Evolutionary conservation across 2,888 invertebrate genomes (phyloP).

Genomic region (Homarus gammarus): DNA sequence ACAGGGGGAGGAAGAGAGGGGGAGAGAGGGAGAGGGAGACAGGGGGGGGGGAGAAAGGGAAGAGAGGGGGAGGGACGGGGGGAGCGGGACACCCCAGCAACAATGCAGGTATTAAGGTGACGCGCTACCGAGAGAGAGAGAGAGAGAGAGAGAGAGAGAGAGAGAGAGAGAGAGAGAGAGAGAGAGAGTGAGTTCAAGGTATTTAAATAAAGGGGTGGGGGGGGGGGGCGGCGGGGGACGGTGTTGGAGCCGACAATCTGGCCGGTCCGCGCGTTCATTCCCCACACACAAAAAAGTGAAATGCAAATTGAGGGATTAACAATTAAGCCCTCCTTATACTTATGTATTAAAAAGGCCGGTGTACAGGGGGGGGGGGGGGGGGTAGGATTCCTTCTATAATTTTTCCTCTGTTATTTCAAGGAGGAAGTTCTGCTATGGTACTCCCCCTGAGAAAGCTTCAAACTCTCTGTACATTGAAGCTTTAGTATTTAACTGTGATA

Average conservation of each 20-base stretch:
- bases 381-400: no score
- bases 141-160: constrained; percentile 39
- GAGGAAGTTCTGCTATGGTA: no score
- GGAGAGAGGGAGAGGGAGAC: background rate
- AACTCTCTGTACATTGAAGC: no score
- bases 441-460: no score
- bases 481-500: no score
- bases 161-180: background rate
- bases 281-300: background rate
- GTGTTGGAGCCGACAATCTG: constrained; percentile 7
- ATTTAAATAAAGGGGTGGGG: background rate
- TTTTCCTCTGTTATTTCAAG: no score
- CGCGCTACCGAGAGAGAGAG: constrained; percentile 35
- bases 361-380: no score
- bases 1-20: background rate
- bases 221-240: background rate
- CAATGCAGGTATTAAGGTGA: no score
- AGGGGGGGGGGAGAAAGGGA: background rate
- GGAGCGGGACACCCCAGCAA: no score
- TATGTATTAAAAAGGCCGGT: no score
- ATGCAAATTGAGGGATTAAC: constrained; percentile 17
- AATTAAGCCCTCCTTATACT: background rate
- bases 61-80: background rate
- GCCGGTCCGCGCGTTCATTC: background rate
- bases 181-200: background rate